Evolutionary conservation across 2,888 invertebrate genomes (phyloP).

Genomic region (Epirrita christyi): DNA sequence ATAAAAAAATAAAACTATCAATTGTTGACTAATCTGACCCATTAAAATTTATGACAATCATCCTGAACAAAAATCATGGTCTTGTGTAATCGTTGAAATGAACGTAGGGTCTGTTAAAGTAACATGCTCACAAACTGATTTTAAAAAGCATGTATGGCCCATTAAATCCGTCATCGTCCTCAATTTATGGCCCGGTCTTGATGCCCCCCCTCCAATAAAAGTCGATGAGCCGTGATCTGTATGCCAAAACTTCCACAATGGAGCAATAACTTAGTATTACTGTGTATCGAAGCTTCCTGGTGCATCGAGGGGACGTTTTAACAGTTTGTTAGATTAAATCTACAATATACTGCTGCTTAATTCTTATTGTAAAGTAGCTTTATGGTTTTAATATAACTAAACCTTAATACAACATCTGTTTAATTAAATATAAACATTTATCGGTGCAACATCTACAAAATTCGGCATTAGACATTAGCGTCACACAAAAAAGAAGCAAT

Average conservation of each 20-base stretch:
- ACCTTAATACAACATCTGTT: too few relatives aligned
- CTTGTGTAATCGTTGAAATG: conserved; percentile 22
- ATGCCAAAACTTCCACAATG: conserved; percentile 77
- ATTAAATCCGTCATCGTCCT: conserved; percentile 75
- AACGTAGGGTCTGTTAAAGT: conserved; percentile 27
- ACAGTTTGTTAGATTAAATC: conserved; percentile 33
- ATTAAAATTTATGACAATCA: not conserved
- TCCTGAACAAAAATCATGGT: conserved; percentile 8
- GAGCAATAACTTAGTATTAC: conserved; percentile 65
- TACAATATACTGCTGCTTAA: not conserved
- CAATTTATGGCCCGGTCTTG: conserved; percentile 66
- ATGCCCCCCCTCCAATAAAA: conserved; percentile 73
- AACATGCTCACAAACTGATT: conserved; percentile 54
- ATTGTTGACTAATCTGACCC: too few relatives aligned
- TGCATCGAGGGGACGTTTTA: conserved; percentile 46
- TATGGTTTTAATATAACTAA: not conserved
- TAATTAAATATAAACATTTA: too few relatives aligned
- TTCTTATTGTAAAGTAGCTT: not conserved
- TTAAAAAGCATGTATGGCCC: conserved; percentile 69
- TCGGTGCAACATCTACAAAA: too few relatives aligned
- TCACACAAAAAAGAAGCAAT: too few relatives aligned
- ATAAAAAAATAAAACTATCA: too few relatives aligned
- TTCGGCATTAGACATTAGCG: too few relatives aligned
- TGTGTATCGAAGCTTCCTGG: conserved; percentile 50
- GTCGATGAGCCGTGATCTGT: conserved; percentile 80